Evolutionary conservation across 2,888 invertebrate genomes (phyloP), one percentile per base, ranked within the genome.

Genomic region (Ditylenchus weischeri): DNA sequence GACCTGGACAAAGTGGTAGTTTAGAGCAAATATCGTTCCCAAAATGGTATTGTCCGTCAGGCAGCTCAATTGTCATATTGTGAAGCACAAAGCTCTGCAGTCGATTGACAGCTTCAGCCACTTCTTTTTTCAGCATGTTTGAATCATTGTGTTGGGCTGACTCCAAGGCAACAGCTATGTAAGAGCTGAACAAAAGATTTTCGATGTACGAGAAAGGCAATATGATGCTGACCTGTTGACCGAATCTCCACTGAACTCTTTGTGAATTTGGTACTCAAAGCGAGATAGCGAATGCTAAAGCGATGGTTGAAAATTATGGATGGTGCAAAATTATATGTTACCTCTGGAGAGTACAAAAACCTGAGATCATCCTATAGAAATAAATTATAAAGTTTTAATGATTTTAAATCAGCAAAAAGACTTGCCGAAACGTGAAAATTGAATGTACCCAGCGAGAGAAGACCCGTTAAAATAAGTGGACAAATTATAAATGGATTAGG

Each of bases 181-280:
- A 81, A 11, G 79, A 79, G 43, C 80, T 80, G 69, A 62, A 76
- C 66, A 29, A n/a, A 38, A 21, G 1, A 62, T 43, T 6, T 43
- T 43, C 8, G n/a, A n/a, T 43, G 15, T 13, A 38, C 15, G 43
- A 51, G 13, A 38, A 60, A n/a, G 57, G 23, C 2, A 3, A 1
- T 8, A 43, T 38, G 11, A 35, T n/a, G 66, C 71, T 66, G 23
- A 79, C 79, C 76, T 78, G 68, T 81, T 81, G 29, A 76, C 72
- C 15, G 80, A 78, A 64, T 82, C 82, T 8, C 82, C 82, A 62
- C 75, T 79, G 68, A 81, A 82, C 23, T 75, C 75, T 65, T 79
- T 75, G 71, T 81, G 82, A 21, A 82, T 72, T 47, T 77, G 74
- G 63, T 83, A 82, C 59, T 82, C 82, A 23, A 78, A 73, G 15